Conservation (phyloP, 1,140 invertebrate genomes). For the Eciton burchellii region DNA sequence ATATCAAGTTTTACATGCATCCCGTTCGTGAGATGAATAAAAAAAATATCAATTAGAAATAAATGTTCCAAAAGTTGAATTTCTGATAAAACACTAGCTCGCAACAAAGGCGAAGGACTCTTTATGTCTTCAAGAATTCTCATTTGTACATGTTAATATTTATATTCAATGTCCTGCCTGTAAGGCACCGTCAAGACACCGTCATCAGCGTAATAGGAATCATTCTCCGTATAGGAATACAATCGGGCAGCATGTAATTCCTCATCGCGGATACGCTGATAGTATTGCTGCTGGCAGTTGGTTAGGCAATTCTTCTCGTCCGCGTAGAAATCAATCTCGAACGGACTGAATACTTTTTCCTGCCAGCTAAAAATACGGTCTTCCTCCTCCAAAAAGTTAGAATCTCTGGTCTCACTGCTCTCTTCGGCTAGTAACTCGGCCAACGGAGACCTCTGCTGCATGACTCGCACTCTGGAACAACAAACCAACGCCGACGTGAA, state of each 20-base stretch:
- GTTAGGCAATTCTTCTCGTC: constrained; percentile 82
- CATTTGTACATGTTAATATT: too few species aligned
- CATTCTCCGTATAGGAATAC: constrained; percentile 80
- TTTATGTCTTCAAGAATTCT: too few species aligned
- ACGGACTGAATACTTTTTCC: constrained; percentile 82
- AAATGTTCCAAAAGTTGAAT: too few species aligned
- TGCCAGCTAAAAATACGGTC: constrained; percentile 82
- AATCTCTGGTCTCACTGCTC: constrained; percentile 77
- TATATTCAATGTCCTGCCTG: constrained; percentile 23
- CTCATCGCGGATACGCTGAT: constrained; percentile 69
- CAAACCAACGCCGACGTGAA: constrained; percentile 61
- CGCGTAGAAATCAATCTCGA: constrained; percentile 80
- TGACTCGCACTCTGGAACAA: constrained; percentile 82
- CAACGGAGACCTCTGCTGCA: constrained; percentile 82
- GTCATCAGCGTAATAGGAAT: constrained; percentile 77
- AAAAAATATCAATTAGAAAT: too few species aligned
- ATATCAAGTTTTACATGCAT: too few species aligned
- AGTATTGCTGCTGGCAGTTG: constrained; percentile 80
- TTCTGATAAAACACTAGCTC: too few species aligned
- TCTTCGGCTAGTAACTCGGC: constrained; percentile 82
- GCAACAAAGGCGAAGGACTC: too few species aligned
- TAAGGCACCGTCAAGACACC: constrained; percentile 71
- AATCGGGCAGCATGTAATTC: constrained; percentile 72
- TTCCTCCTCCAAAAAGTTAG: constrained; percentile 81
- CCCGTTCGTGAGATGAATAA: too few species aligned